A percentile compares a stretch with the other conserved stretches of the same genome.
Conservation (phyloP, 2,113 vertebrate genomes). For the Salvator merianae region DNA sequence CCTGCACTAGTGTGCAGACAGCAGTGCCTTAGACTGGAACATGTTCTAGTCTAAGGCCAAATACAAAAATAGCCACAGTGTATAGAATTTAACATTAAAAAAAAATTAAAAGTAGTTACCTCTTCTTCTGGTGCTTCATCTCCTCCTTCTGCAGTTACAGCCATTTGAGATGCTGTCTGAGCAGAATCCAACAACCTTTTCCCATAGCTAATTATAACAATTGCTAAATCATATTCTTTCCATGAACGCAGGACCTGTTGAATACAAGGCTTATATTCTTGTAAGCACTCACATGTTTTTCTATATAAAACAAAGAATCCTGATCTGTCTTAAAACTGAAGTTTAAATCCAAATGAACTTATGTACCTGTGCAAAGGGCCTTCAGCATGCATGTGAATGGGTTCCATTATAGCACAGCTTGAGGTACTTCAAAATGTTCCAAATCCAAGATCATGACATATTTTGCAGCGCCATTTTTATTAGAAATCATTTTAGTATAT, state of each 20-base stretch:
- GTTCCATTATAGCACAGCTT: background rate
- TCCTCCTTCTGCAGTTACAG: conserved; percentile 27
- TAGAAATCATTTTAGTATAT: background rate
- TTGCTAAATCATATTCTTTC: conserved; percentile 79
- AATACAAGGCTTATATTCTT: conserved; percentile 53
- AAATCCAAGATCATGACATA: background rate
- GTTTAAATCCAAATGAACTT: background rate
- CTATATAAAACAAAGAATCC: background rate
- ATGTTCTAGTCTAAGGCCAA: too few relatives aligned
- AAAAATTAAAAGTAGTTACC: conserved; percentile 53
- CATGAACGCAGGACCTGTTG: conserved; percentile 81
- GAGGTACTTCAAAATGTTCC: background rate
- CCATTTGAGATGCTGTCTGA: background rate
- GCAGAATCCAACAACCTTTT: conserved; percentile 76
- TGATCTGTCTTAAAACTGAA: background rate
- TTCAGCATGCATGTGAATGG: background rate
- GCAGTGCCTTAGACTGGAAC: too few relatives aligned
- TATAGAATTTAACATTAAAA: conserved; percentile 1
- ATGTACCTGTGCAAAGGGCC: background rate
- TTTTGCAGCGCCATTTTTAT: background rate
- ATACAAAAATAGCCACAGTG: background rate
- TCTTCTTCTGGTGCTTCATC: conserved; percentile 47
- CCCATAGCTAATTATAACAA: conserved; percentile 81
- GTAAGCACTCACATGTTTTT: background rate
- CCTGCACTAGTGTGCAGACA: too few relatives aligned